Evolutionary conservation across 2,888 invertebrate genomes (phyloP).

Genomic region (Napeogenes inachia): DNA sequence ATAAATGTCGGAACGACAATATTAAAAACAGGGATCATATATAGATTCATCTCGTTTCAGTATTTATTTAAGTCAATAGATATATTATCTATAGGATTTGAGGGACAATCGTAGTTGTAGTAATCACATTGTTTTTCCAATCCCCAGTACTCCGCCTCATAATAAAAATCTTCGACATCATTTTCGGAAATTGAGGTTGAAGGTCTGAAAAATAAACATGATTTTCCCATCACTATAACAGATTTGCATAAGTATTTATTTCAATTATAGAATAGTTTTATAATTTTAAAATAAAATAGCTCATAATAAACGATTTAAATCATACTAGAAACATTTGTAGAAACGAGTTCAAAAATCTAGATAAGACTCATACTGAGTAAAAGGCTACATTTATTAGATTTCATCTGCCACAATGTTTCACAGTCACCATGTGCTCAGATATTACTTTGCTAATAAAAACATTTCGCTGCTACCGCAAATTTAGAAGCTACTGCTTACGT

Average conservation of each 20-base stretch:
- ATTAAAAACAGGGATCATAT: not conserved
- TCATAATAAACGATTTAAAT: not conserved
- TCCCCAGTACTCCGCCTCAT: slow-evolving; percentile 77
- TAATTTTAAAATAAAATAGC: too few species aligned
- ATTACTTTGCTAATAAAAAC: slow-evolving; percentile 24
- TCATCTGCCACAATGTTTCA: slow-evolving; percentile 29
- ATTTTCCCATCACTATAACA: not conserved
- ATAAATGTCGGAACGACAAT: too few species aligned
- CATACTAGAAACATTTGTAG: not conserved
- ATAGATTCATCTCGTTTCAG: not conserved
- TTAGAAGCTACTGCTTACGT: slow-evolving; percentile 8
- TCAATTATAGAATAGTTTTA: too few species aligned
- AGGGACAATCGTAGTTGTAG: slow-evolving; percentile 70
- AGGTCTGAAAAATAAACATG: slow-evolving; percentile 66
- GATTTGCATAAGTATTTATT: too few species aligned
- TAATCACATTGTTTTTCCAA: slow-evolving; percentile 66
- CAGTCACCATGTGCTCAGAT: slow-evolving; percentile 27
- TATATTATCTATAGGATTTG: slow-evolving; percentile 77
- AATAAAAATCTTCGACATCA: slow-evolving; percentile 70
- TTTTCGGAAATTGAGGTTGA: slow-evolving; percentile 76
- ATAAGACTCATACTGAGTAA: slow-evolving; percentile 13
- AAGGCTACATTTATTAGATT: slow-evolving; percentile 29
- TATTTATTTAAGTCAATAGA: slow-evolving; percentile 39
- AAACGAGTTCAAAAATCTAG: not conserved
- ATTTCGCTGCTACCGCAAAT: slow-evolving; percentile 6